These are phyloP conservation scores for Himalopsyche kuldschensis DNA, from an alignment of 2,888 invertebrate genomes.

Conservation along the genomic window DNA sequence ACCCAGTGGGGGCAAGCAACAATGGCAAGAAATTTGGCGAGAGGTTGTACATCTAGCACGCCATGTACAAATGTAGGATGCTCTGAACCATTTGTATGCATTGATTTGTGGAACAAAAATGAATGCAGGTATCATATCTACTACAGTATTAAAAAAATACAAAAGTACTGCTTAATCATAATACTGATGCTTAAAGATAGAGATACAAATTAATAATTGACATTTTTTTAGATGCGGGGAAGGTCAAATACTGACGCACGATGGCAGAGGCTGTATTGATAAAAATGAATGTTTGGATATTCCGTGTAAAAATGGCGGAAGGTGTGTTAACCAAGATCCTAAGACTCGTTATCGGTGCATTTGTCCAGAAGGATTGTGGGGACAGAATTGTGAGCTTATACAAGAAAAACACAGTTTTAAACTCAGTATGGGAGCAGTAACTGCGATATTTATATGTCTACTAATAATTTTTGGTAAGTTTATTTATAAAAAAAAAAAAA, in stretches of 20 bases:
- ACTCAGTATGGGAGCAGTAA: slow-evolving; percentile 94
- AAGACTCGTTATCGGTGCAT: slow-evolving; percentile 83
- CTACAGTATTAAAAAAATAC: slow-evolving; percentile 60
- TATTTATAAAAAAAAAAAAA: too few species aligned
- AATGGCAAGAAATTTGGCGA: slow-evolving; percentile 87
- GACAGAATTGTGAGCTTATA: slow-evolving; percentile 90
- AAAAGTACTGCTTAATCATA: neutral
- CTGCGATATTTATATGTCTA: slow-evolving; percentile 95
- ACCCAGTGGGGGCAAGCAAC: slow-evolving; percentile 95
- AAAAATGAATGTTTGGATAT: slow-evolving; percentile 93
- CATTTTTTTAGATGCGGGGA: slow-evolving; percentile 78
- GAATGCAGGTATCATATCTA: slow-evolving; percentile 85
- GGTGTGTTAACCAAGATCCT: slow-evolving; percentile 89
- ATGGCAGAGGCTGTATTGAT: slow-evolving; percentile 91
- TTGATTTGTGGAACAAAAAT: slow-evolving; percentile 97
- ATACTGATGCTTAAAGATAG: too few species aligned
- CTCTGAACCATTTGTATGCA: slow-evolving; percentile 90
- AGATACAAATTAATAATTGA: too few species aligned
- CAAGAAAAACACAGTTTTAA: slow-evolving; percentile 94
- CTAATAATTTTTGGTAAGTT: slow-evolving; percentile 91
- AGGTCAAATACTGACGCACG: slow-evolving; percentile 86
- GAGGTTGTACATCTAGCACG: slow-evolving; percentile 91
- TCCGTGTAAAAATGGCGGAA: slow-evolving; percentile 91
- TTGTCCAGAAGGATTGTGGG: slow-evolving; percentile 91
- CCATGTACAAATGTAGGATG: slow-evolving; percentile 94